Evolutionary conservation across 2,888 invertebrate species (phyloP).

Genomic region (Bibio marci): DNA sequence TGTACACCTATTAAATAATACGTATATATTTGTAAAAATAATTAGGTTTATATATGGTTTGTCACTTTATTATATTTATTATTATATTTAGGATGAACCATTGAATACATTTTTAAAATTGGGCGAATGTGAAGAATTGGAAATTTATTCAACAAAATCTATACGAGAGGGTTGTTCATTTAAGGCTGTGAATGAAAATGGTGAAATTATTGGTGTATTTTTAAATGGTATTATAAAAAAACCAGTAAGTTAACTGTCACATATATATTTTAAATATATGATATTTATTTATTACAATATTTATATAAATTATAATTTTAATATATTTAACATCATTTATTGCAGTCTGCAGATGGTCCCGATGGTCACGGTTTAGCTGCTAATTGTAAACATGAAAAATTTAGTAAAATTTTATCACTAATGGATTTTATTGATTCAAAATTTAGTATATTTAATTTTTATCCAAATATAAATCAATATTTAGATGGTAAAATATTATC

Average conservation of each 20-base stretch:
- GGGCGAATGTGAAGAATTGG: slow-evolving; percentile 32
- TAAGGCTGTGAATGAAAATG: slow-evolving; percentile 34
- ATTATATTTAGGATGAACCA: slow-evolving; percentile 25
- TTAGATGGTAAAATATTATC: slow-evolving; percentile 29
- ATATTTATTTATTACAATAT: slow-evolving; percentile 1
- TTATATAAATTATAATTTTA: slow-evolving; percentile 6
- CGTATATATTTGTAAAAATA: too few relatives aligned
- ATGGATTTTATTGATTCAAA: slow-evolving; percentile 31
- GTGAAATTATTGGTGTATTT: slow-evolving; percentile 35
- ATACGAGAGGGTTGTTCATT: slow-evolving; percentile 36
- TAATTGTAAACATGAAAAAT: slow-evolving; percentile 32
- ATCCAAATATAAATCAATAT: slow-evolving; percentile 24
- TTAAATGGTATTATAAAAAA: slow-evolving; percentile 31
- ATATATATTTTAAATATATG: too few relatives aligned
- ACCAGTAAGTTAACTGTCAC: slow-evolving; percentile 22
- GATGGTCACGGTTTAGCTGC: slow-evolving; percentile 16
- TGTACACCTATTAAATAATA: too few relatives aligned
- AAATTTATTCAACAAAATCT: slow-evolving; percentile 33
- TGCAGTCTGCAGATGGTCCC: neutral
- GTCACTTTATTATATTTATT: slow-evolving; percentile 1
- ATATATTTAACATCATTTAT: neutral
- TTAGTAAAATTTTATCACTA: slow-evolving; percentile 33
- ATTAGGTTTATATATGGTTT: too few relatives aligned
- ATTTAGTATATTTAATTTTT: slow-evolving; percentile 30
- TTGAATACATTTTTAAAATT: slow-evolving; percentile 25